Conservation (phyloP, 2,113 vertebrate species). For the Clarias macrocephalus region DNA sequence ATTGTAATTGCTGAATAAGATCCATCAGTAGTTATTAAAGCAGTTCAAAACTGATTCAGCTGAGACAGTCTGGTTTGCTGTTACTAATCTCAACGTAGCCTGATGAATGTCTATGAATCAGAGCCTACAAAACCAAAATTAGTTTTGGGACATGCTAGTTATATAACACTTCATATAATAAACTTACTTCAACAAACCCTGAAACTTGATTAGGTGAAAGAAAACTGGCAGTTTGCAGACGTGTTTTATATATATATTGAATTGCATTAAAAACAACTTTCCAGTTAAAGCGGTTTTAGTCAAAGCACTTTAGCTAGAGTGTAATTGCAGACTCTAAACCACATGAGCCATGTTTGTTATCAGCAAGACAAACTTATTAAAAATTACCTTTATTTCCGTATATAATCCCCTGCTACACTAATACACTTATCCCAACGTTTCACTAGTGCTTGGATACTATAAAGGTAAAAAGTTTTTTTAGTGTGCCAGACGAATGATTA, state of each 20-base stretch:
- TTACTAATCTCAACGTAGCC: background rate
- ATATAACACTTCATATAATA: background rate
- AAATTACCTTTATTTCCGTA: too few relatives aligned
- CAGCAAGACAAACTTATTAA: background rate
- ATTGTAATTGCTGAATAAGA: background rate
- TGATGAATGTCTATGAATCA: background rate
- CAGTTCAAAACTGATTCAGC: conserved; percentile 4
- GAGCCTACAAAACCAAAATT: background rate
- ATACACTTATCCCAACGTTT: too few relatives aligned
- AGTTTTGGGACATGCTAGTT: background rate
- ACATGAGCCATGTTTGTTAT: background rate
- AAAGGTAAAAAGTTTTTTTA: too few relatives aligned
- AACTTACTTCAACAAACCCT: background rate
- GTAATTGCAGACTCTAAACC: background rate
- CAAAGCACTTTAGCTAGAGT: background rate
- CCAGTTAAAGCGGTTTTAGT: background rate
- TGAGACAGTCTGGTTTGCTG: conserved; percentile 17
- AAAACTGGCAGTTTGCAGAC: background rate
- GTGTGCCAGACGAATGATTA: too few relatives aligned
- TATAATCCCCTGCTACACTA: too few relatives aligned
- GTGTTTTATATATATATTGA: background rate
- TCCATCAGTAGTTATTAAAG: background rate
- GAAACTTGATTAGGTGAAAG: background rate
- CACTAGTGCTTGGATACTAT: too few relatives aligned
- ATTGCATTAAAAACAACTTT: background rate